Conservation (phyloP, 2,888 invertebrate genomes). For the Lingula anatina region DNA sequence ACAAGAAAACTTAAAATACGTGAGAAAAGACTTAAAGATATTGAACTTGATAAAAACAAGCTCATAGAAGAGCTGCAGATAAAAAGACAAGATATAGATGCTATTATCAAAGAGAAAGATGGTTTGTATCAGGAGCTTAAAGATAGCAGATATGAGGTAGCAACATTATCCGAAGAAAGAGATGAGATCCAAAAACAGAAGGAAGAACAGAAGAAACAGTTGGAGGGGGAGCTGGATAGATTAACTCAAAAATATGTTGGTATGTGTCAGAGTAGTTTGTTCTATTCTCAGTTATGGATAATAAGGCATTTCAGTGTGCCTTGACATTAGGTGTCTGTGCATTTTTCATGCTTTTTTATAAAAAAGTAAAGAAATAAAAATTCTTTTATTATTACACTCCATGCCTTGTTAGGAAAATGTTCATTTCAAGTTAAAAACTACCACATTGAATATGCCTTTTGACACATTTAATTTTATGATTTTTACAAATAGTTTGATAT, state of each 20-base stretch:
- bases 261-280: no score
- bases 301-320: no score
- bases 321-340: no score
- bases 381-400: no score
- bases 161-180: slow-evolving; percentile 24
- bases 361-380: no score
- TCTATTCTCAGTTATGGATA: no score
- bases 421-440: no score
- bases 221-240: slow-evolving; percentile 27
- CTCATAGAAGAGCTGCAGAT: slow-evolving; percentile 17
- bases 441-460: no score
- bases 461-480: background rate
- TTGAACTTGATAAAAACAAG: slow-evolving; percentile 27
- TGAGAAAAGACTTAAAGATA: slow-evolving; percentile 27
- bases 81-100: slow-evolving; percentile 21
- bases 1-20: slow-evolving; percentile 30
- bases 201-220: slow-evolving; percentile 23
- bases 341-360: no score
- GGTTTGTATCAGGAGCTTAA: slow-evolving; percentile 26
- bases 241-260: no score
- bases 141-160: slow-evolving; percentile 24
- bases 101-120: slow-evolving; percentile 29
- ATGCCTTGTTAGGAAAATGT: no score
- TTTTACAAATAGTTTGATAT: no score
- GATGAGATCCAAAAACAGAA: slow-evolving; percentile 24